A percentile compares a stretch with the other conserved stretches of the same genome.
Evolutionary conservation across 2,113 vertebrate genomes (phyloP).

Genomic region (Crotalus horridus): DNA sequence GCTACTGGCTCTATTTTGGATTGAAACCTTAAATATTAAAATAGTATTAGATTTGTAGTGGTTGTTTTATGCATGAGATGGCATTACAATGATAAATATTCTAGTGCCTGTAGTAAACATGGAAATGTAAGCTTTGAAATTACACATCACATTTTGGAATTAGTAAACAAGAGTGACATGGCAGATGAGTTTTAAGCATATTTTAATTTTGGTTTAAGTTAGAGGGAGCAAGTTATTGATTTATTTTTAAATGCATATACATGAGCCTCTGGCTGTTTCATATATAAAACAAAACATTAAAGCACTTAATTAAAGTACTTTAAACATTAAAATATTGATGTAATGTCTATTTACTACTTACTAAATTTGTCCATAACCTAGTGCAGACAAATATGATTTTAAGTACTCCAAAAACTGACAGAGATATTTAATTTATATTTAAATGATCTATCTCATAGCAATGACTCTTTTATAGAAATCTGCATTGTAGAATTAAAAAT

Average conservation of each 20-base stretch:
- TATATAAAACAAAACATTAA: neutral
- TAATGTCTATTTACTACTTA: neutral
- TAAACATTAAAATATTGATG: slow-evolving; percentile 3
- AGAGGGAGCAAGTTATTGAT: slow-evolving; percentile 22
- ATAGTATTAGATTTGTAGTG: slow-evolving; percentile 27
- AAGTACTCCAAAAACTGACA: neutral
- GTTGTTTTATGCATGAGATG: slow-evolving; percentile 60
- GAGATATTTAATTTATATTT: neutral
- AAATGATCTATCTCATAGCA: neutral
- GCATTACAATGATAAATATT: slow-evolving; percentile 57
- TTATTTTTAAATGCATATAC: slow-evolving; percentile 41
- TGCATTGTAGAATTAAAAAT: slow-evolving; percentile 1
- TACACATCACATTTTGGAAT: slow-evolving; percentile 34
- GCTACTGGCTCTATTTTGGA: slow-evolving; percentile 53
- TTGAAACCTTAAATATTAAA: slow-evolving; percentile 67
- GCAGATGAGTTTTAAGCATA: slow-evolving; percentile 41
- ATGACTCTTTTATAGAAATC: neutral
- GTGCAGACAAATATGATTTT: neutral
- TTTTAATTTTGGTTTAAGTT: slow-evolving; percentile 51
- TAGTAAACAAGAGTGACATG: slow-evolving; percentile 59
- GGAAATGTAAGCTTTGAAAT: slow-evolving; percentile 53
- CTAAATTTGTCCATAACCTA: neutral
- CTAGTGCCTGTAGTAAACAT: slow-evolving; percentile 56
- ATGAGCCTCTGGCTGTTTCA: slow-evolving; percentile 5
- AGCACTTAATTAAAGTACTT: neutral